These are phyloP conservation scores for Tanaodytes sp. DNA, from an alignment of 2,888 invertebrate species.

Conservation along the genomic window DNA sequence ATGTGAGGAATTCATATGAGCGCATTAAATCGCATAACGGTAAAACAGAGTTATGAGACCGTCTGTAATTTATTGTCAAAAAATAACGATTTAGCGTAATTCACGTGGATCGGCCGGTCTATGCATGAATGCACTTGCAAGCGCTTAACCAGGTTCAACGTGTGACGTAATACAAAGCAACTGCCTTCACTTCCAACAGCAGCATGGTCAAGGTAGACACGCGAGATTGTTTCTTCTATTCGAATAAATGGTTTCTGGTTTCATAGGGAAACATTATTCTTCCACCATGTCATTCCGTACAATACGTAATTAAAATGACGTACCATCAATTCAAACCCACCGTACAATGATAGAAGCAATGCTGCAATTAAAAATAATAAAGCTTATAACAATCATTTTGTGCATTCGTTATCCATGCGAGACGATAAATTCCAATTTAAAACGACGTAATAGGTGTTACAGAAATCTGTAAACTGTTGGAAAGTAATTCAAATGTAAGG, in stretches of 20 bases:
- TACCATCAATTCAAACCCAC: too few relatives aligned
- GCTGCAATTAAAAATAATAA: too few relatives aligned
- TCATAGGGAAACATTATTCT: conserved; percentile 12
- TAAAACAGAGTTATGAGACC: conserved; percentile 22
- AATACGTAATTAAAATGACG: too few relatives aligned
- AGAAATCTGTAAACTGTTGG: too few relatives aligned
- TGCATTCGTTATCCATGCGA: too few relatives aligned
- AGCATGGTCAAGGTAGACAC: conserved; percentile 54
- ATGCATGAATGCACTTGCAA: conserved; percentile 56
- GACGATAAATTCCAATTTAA: too few relatives aligned
- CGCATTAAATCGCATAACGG: conserved; percentile 29
- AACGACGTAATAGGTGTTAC: too few relatives aligned
- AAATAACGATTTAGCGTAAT: conserved; percentile 43
- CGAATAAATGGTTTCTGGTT: conserved; percentile 35
- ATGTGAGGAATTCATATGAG: conserved; percentile 22
- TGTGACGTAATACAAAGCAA: conserved; percentile 50
- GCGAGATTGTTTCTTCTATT: conserved; percentile 50
- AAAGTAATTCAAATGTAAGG: too few relatives aligned
- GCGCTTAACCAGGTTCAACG: conserved; percentile 52
- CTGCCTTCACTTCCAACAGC: conserved; percentile 46
- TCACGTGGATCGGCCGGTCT: conserved; percentile 46
- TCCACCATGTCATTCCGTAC: background rate
- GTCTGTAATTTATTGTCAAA: conserved; percentile 34
- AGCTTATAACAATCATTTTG: too few relatives aligned
- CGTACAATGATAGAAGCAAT: too few relatives aligned